A percentile compares a stretch with the other conserved stretches of the same genome.
Evolutionary conservation across 2,797 vertebrate genomes (phyloP).

Genomic region (Hypotaenidia philippensis): DNA sequence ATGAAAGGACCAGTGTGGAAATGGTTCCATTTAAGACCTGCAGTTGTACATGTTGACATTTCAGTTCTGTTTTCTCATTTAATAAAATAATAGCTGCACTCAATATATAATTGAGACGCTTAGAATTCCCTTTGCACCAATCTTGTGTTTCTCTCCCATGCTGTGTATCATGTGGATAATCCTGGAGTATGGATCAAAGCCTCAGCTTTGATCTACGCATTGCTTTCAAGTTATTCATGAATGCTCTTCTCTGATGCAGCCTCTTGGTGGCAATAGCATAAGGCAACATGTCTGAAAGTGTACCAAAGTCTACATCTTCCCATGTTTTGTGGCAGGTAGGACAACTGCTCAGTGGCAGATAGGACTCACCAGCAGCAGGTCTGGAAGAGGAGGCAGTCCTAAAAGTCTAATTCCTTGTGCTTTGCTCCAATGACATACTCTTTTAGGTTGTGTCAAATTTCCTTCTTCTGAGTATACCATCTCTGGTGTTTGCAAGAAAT

Average conservation of each 20-base stretch:
- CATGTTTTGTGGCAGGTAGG: background rate
- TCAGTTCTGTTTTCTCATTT: background rate
- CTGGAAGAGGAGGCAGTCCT: background rate
- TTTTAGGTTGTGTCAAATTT: background rate
- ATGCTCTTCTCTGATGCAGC: background rate
- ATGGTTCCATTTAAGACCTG: background rate
- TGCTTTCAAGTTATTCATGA: background rate
- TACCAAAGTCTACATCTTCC: background rate
- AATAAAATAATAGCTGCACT: background rate
- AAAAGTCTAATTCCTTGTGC: background rate
- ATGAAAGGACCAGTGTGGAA: background rate
- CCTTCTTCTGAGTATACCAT: background rate
- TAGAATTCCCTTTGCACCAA: background rate
- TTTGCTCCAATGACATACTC: background rate
- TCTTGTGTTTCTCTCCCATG: background rate
- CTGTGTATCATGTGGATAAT: background rate
- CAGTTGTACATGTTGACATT: rapidly evolving
- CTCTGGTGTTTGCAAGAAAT: background rate
- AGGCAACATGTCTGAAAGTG: background rate
- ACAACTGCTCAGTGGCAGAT: background rate
- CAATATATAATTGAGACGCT: background rate
- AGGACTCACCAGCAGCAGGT: background rate
- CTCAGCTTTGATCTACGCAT: background rate
- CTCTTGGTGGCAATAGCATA: constrained; percentile 24
- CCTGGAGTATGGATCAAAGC: background rate